These are phyloP conservation scores for Heliconius congener DNA, from an alignment of 1,140 invertebrate genomes.

Conservation along the genomic window DNA sequence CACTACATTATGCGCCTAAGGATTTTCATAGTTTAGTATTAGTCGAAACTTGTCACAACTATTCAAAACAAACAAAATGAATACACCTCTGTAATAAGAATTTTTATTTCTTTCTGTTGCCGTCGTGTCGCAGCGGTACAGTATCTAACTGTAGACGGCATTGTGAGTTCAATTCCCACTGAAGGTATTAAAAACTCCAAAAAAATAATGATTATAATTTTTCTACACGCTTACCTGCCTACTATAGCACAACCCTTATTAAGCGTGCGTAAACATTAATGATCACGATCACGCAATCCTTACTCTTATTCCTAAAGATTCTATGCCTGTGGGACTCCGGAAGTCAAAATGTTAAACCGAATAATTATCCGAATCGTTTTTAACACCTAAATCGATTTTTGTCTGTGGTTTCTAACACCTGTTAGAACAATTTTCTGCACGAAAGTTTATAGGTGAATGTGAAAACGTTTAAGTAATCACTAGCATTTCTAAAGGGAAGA, in stretches of 20 bases:
- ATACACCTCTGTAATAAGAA: too few relatives aligned
- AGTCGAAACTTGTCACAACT: too few relatives aligned
- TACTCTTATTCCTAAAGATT: slow-evolving; percentile 29
- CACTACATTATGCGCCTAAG: too few relatives aligned
- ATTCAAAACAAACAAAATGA: too few relatives aligned
- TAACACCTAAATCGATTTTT: slow-evolving; percentile 34
- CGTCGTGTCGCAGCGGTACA: too few relatives aligned
- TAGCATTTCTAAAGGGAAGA: background rate
- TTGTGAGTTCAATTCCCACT: too few relatives aligned
- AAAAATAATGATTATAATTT: too few relatives aligned
- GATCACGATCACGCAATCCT: slow-evolving; percentile 32
- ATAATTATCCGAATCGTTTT: slow-evolving; percentile 23
- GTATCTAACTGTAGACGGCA: too few relatives aligned
- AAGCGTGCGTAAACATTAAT: slow-evolving; percentile 33
- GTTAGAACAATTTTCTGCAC: slow-evolving; percentile 25
- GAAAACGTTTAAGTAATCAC: background rate
- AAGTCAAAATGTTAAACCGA: slow-evolving; percentile 17
- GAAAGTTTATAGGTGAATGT: background rate
- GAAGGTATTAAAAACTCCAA: too few relatives aligned
- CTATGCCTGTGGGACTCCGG: slow-evolving; percentile 21
- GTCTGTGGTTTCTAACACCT: slow-evolving; percentile 35
- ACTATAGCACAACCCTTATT: slow-evolving; percentile 13
- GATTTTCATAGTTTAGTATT: too few relatives aligned
- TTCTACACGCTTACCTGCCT: slow-evolving; percentile 13
- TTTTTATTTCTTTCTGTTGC: too few relatives aligned